These are phyloP conservation scores for Brachionus rubens DNA, from an alignment of 1,140 invertebrate species.

Conservation along the genomic window DNA sequence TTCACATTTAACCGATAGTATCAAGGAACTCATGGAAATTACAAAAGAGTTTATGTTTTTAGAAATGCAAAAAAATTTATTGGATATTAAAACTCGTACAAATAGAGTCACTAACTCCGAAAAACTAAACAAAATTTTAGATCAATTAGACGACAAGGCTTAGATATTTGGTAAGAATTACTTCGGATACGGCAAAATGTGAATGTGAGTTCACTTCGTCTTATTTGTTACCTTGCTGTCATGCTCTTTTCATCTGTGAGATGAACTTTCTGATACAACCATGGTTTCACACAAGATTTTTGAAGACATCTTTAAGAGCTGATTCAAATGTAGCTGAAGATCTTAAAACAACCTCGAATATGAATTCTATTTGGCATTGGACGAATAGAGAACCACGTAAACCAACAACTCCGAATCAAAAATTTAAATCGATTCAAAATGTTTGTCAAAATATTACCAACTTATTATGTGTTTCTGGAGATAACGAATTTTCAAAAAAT, in stretches of 20 bases:
- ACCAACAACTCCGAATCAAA: constrained; percentile 12
- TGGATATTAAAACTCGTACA: too few species aligned
- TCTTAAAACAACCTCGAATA: not conserved
- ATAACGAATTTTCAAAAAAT: not conserved
- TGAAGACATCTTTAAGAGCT: not conserved
- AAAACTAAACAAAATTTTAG: too few species aligned
- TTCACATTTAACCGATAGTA: too few species aligned
- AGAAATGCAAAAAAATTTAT: too few species aligned
- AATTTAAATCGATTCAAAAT: constrained; percentile 6
- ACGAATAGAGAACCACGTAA: not conserved
- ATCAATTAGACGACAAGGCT: too few species aligned
- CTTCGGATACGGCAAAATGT: not conserved
- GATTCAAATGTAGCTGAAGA: not conserved
- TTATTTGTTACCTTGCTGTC: not conserved
- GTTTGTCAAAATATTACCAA: not conserved
- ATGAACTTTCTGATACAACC: not conserved
- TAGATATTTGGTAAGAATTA: too few species aligned
- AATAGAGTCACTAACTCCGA: too few species aligned
- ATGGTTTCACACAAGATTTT: not conserved
- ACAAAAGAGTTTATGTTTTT: too few species aligned
- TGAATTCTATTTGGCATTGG: not conserved
- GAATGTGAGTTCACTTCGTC: not conserved
- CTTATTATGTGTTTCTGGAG: not conserved
- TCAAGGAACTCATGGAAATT: too few species aligned
- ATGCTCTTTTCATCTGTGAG: not conserved